phyloP scores from a whole-genome alignment of 2,888 invertebrate species.

The Drosophila tripunctata region DNA sequence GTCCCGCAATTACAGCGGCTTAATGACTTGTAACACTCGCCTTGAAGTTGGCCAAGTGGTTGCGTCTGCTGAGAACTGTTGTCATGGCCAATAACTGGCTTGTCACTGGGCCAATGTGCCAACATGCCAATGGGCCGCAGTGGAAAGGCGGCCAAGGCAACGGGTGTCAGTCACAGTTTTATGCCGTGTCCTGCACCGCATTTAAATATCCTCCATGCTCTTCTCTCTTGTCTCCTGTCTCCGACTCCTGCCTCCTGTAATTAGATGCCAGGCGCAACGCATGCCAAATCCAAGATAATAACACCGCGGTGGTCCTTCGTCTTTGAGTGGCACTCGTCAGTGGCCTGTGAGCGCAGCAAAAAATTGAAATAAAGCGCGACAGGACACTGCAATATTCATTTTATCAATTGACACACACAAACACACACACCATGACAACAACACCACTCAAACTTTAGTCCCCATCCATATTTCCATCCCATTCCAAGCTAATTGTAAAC shows the following conservation, averaged over 20 bases:
- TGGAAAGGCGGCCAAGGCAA: constrained; percentile 47
- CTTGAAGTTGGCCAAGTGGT: constrained; percentile 22
- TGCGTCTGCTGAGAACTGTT: constrained; percentile 31
- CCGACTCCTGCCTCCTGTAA: constrained; percentile 63
- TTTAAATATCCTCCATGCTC: constrained; percentile 68
- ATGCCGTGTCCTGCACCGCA: constrained; percentile 28
- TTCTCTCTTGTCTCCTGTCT: too few relatives aligned
- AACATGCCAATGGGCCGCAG: too few relatives aligned
- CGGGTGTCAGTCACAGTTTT: constrained; percentile 73
- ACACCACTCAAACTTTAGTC: constrained; percentile 32
- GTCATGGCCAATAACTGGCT: constrained; percentile 25
- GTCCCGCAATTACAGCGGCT: constrained; percentile 65
- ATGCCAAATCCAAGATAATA: constrained; percentile 74
- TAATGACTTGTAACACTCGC: constrained; percentile 75
- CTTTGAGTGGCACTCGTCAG: constrained; percentile 71
- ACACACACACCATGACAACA: constrained; percentile 62
- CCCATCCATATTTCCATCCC: constrained; percentile 3
- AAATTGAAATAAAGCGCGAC: constrained; percentile 46
- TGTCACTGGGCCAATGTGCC: constrained; percentile 12
- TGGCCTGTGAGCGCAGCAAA: constrained; percentile 58
- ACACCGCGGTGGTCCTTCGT: constrained; percentile 71
- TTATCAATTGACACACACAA: constrained; percentile 66
- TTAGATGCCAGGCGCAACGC: constrained; percentile 73
- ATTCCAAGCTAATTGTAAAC: constrained; percentile 77
- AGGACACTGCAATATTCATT: constrained; percentile 68